These are phyloP conservation scores for Hirundo rustica DNA, from an alignment of 2,797 vertebrate species.

Conservation along the genomic window DNA sequence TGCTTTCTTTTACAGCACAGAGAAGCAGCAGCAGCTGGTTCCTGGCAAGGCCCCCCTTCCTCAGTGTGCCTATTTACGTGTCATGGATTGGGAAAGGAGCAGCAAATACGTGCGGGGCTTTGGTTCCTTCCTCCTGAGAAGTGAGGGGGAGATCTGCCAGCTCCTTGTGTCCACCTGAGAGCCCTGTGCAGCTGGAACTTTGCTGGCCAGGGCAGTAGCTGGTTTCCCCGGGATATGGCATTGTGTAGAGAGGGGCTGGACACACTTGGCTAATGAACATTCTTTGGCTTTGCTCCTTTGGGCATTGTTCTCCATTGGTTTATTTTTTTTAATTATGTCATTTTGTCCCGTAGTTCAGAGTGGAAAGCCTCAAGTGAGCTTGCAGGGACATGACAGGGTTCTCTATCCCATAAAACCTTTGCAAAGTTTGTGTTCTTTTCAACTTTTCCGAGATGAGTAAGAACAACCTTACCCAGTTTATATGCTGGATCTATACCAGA, in stretches of 20 bases:
- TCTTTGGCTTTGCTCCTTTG: not conserved
- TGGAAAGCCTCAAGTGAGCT: not conserved
- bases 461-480: not conserved
- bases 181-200: accelerated
- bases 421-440: not conserved
- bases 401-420: not conserved
- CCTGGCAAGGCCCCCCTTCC: not conserved
- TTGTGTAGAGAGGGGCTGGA: not conserved
- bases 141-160: not conserved
- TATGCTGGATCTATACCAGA: not conserved
- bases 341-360: not conserved
- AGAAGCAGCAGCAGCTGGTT: not conserved
- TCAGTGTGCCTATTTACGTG: not conserved
- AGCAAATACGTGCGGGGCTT: not conserved
- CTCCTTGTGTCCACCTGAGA: not conserved
- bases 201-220: not conserved
- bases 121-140: not conserved
- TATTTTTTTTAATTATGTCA: not conserved
- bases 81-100: not conserved
- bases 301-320: not conserved
- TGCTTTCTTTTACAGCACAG: not conserved
- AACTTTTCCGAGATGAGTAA: not conserved
- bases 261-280: not conserved
- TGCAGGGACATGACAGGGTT: not conserved
- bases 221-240: not conserved